Base-by-base conservation (phyloP, 1,140 invertebrate species). In the Brachionus sp. region DNA sequence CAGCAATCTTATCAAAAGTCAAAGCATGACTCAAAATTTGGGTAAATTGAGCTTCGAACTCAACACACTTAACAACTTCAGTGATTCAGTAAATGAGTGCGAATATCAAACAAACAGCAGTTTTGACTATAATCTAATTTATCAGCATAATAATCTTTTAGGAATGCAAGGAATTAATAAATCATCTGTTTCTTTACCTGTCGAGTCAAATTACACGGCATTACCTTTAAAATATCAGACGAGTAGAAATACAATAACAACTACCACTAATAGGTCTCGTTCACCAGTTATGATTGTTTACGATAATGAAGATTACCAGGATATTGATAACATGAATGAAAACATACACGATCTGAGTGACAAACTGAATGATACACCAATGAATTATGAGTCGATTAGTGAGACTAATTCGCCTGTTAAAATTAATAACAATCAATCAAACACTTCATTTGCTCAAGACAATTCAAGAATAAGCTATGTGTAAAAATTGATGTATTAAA, bases 381-480 rank as follows among this genome's bases (percentile, higher is more conserved):
- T 80, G 35, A 80, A 62, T 25, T 80, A 62, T 39, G 77, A 80
- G 16, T 42, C 16, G 19, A 66, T 80, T 16, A 75, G 70, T 37
- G 77, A 57, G 16, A 19, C 46, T 12, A 80, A 80, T 80, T 39
- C 77, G n/a, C 50, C 77, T 12, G 12, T 23, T 5, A 44, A 39
- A 57, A 3, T 12, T 10, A 39, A 39, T 23, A 57, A 6, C 19
- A 39, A 42, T 19, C 46, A 23, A 42, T 62, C 37, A n/a, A 66
- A 33, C n/a, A 1, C 66, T 19, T 37, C 66, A 9, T 19, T 70
- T 39, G 3, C 25, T 37, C 77, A 80, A 42, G 35, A 80, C 35
- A 57, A 80, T 35, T 66, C 77, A 19, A 50, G 39, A 12, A 80
- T 80, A 13, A 80, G 77, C 57, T 80, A 80, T 66, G 77, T 80